phyloP scores from a whole-genome alignment of 1,140 invertebrate genomes.

The Trachelipus rathkii region DNA sequence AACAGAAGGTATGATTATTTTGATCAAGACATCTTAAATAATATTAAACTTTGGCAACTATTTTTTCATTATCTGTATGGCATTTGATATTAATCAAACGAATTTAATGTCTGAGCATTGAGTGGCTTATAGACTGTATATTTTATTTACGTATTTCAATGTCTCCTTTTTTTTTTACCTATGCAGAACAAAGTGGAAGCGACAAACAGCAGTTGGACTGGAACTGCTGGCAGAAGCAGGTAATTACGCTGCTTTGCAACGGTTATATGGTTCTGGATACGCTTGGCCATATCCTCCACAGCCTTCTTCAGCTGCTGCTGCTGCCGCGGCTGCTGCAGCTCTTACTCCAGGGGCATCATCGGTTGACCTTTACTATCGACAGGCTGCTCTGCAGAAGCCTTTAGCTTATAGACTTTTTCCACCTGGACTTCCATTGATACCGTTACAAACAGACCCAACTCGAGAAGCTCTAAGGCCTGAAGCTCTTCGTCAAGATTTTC shows the following conservation, averaged over 20 bases:
- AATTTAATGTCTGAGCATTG: no score
- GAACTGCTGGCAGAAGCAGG: constrained; percentile 93
- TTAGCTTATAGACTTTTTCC: background rate
- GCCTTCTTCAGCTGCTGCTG: background rate
- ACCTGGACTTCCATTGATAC: background rate
- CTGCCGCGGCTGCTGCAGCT: constrained; percentile 13
- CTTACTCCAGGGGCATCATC: background rate
- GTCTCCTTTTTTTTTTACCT: no score
- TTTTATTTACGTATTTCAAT: no score
- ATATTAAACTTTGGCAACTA: no score
- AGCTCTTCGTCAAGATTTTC: background rate
- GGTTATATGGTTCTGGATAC: constrained; percentile 56
- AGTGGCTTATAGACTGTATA: no score
- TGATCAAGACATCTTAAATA: no score
- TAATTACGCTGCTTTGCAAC: constrained; percentile 93
- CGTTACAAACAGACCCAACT: background rate
- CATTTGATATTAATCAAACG: no score
- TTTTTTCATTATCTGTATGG: no score
- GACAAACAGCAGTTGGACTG: constrained; percentile 92
- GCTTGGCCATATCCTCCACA: constrained; percentile 1
- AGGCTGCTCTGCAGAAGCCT: background rate
- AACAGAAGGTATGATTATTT: constrained; percentile 74
- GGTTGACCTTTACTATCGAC: background rate
- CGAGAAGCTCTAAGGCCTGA: background rate
- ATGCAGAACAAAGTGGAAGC: constrained; percentile 98